These are phyloP conservation scores for Piaya cayana DNA, from an alignment of 2,113 vertebrate species.

Conservation along the genomic window DNA sequence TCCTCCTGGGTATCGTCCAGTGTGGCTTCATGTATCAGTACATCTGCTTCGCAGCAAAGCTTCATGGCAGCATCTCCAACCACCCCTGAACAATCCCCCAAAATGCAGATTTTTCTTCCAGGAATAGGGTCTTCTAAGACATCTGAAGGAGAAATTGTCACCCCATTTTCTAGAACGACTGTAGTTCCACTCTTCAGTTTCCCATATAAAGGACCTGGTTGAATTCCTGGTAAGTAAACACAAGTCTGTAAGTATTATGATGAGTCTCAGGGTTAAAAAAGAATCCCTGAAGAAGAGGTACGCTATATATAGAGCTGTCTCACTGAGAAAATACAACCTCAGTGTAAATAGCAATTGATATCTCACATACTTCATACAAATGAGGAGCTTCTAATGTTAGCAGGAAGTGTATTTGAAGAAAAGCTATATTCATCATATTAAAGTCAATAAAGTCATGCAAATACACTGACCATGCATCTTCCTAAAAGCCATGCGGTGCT, in stretches of 20 bases:
- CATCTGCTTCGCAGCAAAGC: conserved; percentile 81
- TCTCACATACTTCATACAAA: background rate
- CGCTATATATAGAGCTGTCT: rapidly evolving
- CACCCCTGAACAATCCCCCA: conserved; percentile 87
- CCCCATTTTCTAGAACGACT: conserved; percentile 79
- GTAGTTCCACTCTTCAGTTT: conserved; percentile 83
- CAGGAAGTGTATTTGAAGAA: background rate
- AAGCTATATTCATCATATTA: rapidly evolving
- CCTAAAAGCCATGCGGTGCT: rapidly evolving
- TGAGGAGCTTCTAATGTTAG: rapidly evolving
- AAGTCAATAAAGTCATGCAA: background rate
- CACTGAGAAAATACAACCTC: background rate
- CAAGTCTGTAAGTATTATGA: rapidly evolving
- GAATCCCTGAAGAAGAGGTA: background rate
- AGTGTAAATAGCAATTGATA: rapidly evolving
- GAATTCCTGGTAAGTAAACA: conserved; percentile 78
- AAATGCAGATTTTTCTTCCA: conserved; percentile 89
- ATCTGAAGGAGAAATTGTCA: conserved; percentile 72
- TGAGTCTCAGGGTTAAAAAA: too few relatives aligned
- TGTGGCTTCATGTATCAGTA: conserved; percentile 92
- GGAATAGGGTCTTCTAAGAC: conserved; percentile 80
- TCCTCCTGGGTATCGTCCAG: conserved; percentile 83
- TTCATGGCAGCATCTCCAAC: conserved; percentile 70
- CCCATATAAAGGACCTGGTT: conserved; percentile 86
- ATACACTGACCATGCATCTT: rapidly evolving